These are phyloP conservation scores for Polypterus senegalus DNA, from an alignment of 2,113 vertebrate genomes.

Conservation along the genomic window DNA sequence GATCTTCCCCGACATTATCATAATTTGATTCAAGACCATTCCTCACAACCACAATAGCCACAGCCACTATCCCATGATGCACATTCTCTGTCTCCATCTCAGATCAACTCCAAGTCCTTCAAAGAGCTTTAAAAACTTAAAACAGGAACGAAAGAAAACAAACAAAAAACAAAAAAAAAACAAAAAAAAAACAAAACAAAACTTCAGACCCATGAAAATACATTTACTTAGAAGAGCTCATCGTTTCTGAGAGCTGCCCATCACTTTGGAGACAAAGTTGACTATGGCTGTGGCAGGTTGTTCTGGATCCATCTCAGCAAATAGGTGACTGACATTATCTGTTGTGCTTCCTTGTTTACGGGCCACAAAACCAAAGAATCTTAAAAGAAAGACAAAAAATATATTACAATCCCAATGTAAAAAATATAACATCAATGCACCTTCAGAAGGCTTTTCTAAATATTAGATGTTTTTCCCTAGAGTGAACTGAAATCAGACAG, in stretches of 20 bases:
- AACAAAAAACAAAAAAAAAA: slow-evolving; percentile 23
- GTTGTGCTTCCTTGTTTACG: slow-evolving; percentile 95
- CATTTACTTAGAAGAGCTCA: slow-evolving; percentile 38
- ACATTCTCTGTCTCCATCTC: slow-evolving; percentile 72
- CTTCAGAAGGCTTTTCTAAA: neutral
- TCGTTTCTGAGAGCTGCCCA: slow-evolving; percentile 81
- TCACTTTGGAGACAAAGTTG: slow-evolving; percentile 90
- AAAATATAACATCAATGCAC: neutral
- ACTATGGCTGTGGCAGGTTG: slow-evolving; percentile 91
- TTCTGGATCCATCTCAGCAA: slow-evolving; percentile 84
- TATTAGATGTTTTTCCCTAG: neutral
- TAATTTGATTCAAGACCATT: slow-evolving; percentile 33
- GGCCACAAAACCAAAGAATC: slow-evolving; percentile 93
- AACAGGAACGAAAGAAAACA: slow-evolving; percentile 23
- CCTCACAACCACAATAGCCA: slow-evolving; percentile 35
- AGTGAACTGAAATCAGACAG: neutral
- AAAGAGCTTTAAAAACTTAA: slow-evolving; percentile 48
- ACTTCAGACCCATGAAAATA: neutral
- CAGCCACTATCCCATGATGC: slow-evolving; percentile 57
- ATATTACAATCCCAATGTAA: neutral
- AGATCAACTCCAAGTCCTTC: slow-evolving; percentile 66
- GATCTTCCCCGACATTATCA: slow-evolving; percentile 34
- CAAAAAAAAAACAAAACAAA: slow-evolving; percentile 1
- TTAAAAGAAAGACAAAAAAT: slow-evolving; percentile 26
- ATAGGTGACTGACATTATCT: slow-evolving; percentile 94